These are phyloP conservation scores for Onychostoma macrolepis DNA, from an alignment of 2,113 vertebrate genomes.

Conservation along the genomic window DNA sequence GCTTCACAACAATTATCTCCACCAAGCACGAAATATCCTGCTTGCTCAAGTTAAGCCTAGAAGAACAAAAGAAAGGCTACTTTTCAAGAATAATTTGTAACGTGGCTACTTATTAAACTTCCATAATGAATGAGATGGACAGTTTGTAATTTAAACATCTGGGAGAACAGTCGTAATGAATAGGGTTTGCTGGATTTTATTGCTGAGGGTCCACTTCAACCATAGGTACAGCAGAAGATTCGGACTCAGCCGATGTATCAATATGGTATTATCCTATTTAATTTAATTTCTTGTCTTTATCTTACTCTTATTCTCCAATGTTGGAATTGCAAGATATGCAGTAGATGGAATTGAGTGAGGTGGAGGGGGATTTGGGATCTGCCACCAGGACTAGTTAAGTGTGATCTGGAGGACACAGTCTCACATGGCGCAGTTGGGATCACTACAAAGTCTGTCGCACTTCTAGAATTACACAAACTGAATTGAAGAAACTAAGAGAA, in stretches of 20 bases:
- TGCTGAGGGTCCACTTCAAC: neutral
- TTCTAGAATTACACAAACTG: neutral
- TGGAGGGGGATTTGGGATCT: conserved; percentile 14
- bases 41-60: conserved; percentile 9
- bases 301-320: neutral
- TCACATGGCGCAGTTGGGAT: neutral
- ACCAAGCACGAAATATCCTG: neutral
- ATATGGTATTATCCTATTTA: neutral
- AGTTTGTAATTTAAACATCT: conserved; percentile 17
- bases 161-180: neutral
- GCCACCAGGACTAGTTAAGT: neutral
- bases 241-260: neutral
- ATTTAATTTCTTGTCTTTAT: neutral
- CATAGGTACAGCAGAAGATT: neutral
- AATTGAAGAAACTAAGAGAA: neutral
- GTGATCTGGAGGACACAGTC: neutral
- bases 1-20: conserved; percentile 47
- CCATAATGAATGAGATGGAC: conserved; percentile 30
- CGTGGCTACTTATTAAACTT: conserved; percentile 29
- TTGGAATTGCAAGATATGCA: neutral
- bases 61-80: neutral
- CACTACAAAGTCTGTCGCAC: neutral
- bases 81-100: neutral
- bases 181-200: neutral
- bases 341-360: neutral